Evolutionary conservation across 2,888 invertebrate genomes (phyloP).

Genomic region (Euclidia mi): DNA sequence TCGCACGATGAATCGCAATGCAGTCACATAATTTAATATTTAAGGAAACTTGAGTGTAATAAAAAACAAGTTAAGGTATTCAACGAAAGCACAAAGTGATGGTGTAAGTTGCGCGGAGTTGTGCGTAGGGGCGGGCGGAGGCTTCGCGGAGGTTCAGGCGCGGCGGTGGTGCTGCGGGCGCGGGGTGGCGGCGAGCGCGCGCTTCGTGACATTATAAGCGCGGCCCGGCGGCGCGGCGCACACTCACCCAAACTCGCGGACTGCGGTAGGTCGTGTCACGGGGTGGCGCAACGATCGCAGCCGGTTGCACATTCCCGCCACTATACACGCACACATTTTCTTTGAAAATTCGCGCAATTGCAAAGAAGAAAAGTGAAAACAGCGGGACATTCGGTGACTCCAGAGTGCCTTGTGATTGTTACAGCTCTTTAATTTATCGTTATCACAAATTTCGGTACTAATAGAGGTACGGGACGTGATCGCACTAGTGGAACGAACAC

Average conservation of each 20-base stretch:
- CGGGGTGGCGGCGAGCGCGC: conserved; percentile 15
- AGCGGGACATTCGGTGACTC: conserved; percentile 80
- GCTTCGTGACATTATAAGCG: conserved; percentile 71
- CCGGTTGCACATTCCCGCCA: conserved; percentile 74
- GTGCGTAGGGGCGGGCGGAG: conserved; percentile 67
- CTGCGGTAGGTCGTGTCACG: conserved; percentile 87
- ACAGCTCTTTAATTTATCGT: conserved; percentile 69
- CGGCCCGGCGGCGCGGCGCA: conserved; percentile 72
- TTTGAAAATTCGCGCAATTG: conserved; percentile 88
- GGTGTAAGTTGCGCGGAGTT: conserved; percentile 52
- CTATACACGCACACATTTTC: conserved; percentile 80
- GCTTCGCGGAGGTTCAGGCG: conserved; percentile 57
- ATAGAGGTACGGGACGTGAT: conserved; percentile 75
- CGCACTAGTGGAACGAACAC: conserved; percentile 80
- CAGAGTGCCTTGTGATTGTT: conserved; percentile 84
- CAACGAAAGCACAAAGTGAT: conserved; percentile 63
- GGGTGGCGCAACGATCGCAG: conserved; percentile 87
- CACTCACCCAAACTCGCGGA: conserved; percentile 82
- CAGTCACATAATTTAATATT: conserved; percentile 39
- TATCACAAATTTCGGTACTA: conserved; percentile 65
- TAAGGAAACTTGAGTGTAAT: conserved; percentile 48
- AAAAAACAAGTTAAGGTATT: conserved; percentile 47
- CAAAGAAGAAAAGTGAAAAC: conserved; percentile 86
- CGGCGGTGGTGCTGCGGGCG: conserved; percentile 50
- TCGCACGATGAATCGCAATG: conserved; percentile 33